Evolutionary conservation across 2,888 invertebrate genomes (phyloP).

Genomic region (Atrina japonica): DNA sequence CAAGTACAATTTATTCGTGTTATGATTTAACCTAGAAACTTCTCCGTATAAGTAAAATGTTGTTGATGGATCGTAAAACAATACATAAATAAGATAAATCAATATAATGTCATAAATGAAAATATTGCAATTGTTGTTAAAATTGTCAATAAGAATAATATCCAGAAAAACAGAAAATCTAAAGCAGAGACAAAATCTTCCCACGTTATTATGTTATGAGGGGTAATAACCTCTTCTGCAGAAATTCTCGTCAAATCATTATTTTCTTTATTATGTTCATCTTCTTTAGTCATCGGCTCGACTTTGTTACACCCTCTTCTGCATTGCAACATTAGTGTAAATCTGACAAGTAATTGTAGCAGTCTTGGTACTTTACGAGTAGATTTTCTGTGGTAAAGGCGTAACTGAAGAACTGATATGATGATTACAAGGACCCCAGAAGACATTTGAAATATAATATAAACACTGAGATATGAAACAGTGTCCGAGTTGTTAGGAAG

Average conservation of each 20-base stretch:
- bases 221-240: neutral
- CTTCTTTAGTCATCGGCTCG: neutral
- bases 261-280: neutral
- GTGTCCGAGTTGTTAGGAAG: constrained; percentile 53
- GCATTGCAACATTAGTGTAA: neutral
- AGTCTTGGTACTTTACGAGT: constrained; percentile 31
- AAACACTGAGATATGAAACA: constrained; percentile 48
- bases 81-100: too few species aligned
- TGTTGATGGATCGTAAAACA: too few species aligned
- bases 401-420: constrained; percentile 47
- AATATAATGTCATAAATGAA: neutral
- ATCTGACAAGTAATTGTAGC: constrained; percentile 10
- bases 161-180: constrained; percentile 50
- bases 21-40: too few species aligned
- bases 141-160: neutral
- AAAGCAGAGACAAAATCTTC: constrained; percentile 46
- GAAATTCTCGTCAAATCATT: neutral
- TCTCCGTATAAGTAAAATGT: too few species aligned
- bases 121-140: neutral
- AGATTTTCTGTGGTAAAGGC: constrained; percentile 43
- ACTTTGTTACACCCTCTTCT: neutral
- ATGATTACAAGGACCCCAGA: constrained; percentile 48
- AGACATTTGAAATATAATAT: constrained; percentile 49
- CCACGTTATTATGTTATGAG: constrained; percentile 10
- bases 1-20: too few species aligned